Evolutionary conservation across 2,888 invertebrate genomes (phyloP), one percentile per base, ranked within the genome.

Genomic region (Phaonia tiefii): DNA sequence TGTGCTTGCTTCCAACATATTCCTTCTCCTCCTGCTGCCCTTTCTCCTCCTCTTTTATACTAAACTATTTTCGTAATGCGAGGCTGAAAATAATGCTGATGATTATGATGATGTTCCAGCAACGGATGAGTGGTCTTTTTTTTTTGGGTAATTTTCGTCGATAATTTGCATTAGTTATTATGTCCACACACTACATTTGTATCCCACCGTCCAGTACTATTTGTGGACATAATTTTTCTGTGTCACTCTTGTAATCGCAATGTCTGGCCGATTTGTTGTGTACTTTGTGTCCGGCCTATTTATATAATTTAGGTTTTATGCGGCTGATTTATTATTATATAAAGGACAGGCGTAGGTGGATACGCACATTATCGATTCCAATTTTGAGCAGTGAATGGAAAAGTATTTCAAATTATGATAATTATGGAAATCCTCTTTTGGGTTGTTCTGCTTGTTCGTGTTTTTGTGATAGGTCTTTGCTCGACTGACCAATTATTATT

Each of bases 81-180:
- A 44, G 11, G 13, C 10, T 44, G 44, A 44, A 2, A 17, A 17
- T 8, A 17, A 17, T 49, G 49, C 5, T 15, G 49, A 17, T 15
- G 17, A 17, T 49, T 15, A 58, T 71, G 75, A 75, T 69, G 72
- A 72, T 80, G 54, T 72, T 31, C 8, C 31, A 5, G 8, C 31
- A 31, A 31, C 31, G 69, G 49, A 72, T 72, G 75, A 76, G 54
- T 76, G 69, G 54, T 66, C 69, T 69, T 72, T 76, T 66, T 73
- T 69, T 72, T 76, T 80, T 69, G 25, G 63, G 60, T 72, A 69
- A 76, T 80, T 80, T 80, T 13, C 51, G 69, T 56, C 26, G 51
- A 73, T 76, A 73, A 80, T 80, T 76, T 73, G 76, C 76, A 80
- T 80, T 76, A 80, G n/a, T n/a, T n/a, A 80, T 76, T 80, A 80